Evolutionary conservation across 30 jellyfish, hydroid and myxozoan species (phyloP).

Genomic region (Nemopilema nomurai): DNA sequence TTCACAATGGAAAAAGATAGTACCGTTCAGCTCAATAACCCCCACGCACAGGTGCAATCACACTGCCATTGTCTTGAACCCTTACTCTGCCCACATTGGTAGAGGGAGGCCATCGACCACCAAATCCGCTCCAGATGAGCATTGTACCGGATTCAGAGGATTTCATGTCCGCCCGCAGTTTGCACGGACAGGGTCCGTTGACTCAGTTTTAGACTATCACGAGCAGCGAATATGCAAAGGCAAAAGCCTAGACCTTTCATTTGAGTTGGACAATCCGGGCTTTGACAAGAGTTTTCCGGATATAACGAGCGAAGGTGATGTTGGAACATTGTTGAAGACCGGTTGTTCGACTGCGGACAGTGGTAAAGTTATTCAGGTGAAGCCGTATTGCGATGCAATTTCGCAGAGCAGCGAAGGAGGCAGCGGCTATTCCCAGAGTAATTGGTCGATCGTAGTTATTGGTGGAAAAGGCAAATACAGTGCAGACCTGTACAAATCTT

Average conservation of each 20-base stretch:
- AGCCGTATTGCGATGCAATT: conserved; percentile 19
- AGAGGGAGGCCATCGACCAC: conserved; percentile 41
- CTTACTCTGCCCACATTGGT: conserved; percentile 47
- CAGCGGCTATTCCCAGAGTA: not conserved
- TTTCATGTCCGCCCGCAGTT: conserved; percentile 5
- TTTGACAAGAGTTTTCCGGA: conserved; percentile 52
- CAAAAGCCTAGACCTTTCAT: conserved; percentile 41
- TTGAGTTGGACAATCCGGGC: conserved; percentile 40
- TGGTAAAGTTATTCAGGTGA: not conserved
- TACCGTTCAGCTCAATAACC: conserved; percentile 56
- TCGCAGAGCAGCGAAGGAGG: conserved; percentile 1
- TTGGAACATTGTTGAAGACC: not conserved
- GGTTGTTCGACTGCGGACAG: not conserved
- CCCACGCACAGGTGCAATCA: conserved; percentile 62
- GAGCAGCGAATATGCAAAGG: conserved; percentile 36
- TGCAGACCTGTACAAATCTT: conserved; percentile 52
- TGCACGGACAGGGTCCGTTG: conserved; percentile 54
- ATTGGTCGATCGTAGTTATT: conserved; percentile 54
- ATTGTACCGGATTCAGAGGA: conserved; percentile 5
- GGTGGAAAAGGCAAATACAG: conserved; percentile 65
- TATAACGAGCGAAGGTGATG: conserved; percentile 8
- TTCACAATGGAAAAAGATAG: conserved; percentile 39
- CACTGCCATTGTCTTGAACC: conserved; percentile 51
- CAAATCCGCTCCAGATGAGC: conserved; percentile 53
- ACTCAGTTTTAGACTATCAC: conserved; percentile 40